These are phyloP conservation scores for Antennarius striatus DNA, from an alignment of 2,113 vertebrate species.

Conservation along the genomic window DNA sequence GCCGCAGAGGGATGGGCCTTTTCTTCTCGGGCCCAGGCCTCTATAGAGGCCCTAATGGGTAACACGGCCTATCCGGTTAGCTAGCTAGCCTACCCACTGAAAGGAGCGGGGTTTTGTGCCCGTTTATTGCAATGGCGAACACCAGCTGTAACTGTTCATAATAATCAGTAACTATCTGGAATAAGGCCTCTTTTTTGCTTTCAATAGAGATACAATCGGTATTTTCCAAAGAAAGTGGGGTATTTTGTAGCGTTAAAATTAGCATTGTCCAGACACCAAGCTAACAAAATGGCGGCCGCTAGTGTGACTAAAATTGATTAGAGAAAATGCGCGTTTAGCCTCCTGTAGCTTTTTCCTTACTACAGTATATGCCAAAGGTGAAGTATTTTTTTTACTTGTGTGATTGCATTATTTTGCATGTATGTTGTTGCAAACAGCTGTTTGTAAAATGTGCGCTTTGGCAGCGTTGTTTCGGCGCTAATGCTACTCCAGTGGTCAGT, in stretches of 20 bases:
- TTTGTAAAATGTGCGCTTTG: neutral
- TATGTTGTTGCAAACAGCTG: neutral
- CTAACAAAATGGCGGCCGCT: slow-evolving; percentile 79
- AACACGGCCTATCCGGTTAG: slow-evolving; percentile 63
- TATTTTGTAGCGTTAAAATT: slow-evolving; percentile 27
- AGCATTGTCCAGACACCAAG: slow-evolving; percentile 46
- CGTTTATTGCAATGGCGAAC: neutral
- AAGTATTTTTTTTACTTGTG: neutral
- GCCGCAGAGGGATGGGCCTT: slow-evolving; percentile 73
- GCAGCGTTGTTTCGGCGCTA: slow-evolving; percentile 25
- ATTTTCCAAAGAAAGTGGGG: fast-evolving
- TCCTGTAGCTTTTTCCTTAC: slow-evolving; percentile 9
- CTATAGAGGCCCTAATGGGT: slow-evolving; percentile 80
- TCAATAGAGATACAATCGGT: fast-evolving
- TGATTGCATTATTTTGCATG: neutral
- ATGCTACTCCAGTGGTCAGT: slow-evolving; percentile 42
- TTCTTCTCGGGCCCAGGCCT: slow-evolving; percentile 80
- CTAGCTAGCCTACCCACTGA: slow-evolving; percentile 23
- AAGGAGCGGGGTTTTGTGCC: neutral
- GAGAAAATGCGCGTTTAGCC: slow-evolving; percentile 29
- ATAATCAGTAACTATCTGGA: neutral
- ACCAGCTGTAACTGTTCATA: neutral
- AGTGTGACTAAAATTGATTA: slow-evolving; percentile 41
- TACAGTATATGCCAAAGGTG: neutral
- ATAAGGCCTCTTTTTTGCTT: too few species aligned